A percentile compares a stretch with the other conserved stretches of the same genome.
phyloP scores from a whole-genome alignment of 2,888 invertebrate genomes.

The Harmothoe impar region DNA sequence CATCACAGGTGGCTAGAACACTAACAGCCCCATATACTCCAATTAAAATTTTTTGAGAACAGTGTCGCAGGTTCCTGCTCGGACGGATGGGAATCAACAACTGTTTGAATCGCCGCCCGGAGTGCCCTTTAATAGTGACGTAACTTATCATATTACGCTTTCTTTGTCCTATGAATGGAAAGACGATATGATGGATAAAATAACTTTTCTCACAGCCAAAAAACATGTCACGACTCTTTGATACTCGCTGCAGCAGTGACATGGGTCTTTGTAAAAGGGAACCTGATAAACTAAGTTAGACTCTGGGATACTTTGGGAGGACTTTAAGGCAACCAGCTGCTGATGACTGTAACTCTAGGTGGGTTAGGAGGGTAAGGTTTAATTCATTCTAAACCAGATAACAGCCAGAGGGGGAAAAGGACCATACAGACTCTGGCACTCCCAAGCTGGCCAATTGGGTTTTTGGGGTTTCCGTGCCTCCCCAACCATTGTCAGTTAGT shows the following conservation, averaged over 20 bases:
- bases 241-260: not conserved
- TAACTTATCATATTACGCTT: not conserved
- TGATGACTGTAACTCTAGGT: not conserved
- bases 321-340: constrained; percentile 32
- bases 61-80: too few relatives aligned
- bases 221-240: not conserved
- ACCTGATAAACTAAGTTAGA: not conserved
- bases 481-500: not conserved
- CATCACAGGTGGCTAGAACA: too few relatives aligned
- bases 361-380: not conserved
- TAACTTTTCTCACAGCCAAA: constrained; percentile 19
- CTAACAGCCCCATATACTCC: too few relatives aligned
- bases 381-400: not conserved
- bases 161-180: too few relatives aligned
- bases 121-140: too few relatives aligned
- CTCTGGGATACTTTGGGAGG: not conserved
- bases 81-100: too few relatives aligned
- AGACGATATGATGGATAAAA: not conserved
- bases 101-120: too few relatives aligned
- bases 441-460: not conserved
- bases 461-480: not conserved
- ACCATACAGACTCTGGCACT: not conserved
- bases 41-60: too few relatives aligned
- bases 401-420: constrained; percentile 20
- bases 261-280: too few relatives aligned